Conservation (phyloP, 2,888 invertebrate species). For the Cryptus armator region DNA sequence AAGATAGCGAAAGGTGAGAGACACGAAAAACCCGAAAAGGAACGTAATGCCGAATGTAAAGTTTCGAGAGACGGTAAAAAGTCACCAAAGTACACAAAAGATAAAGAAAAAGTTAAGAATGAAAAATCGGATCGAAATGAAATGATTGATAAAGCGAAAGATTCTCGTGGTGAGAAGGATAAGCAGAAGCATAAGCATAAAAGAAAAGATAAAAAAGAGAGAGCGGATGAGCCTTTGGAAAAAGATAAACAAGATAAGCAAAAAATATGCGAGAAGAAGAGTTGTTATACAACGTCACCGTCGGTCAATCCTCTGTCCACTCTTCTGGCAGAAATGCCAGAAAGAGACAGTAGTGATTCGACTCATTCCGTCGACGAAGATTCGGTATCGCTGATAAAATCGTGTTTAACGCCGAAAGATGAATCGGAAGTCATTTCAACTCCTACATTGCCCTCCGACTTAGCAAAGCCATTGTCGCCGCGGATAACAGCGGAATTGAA, state of each 20-base stretch:
- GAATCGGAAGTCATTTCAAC: slow-evolving; percentile 63
- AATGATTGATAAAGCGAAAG: slow-evolving; percentile 78
- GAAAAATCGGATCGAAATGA: slow-evolving; percentile 68
- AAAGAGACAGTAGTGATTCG: slow-evolving; percentile 81
- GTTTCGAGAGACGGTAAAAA: slow-evolving; percentile 84
- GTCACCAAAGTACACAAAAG: slow-evolving; percentile 74
- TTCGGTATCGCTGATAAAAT: slow-evolving; percentile 74
- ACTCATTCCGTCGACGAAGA: slow-evolving; percentile 80
- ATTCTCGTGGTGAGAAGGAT: slow-evolving; percentile 81
- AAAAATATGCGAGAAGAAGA: slow-evolving; percentile 80
- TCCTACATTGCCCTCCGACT: slow-evolving; percentile 67
- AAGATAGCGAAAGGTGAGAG: slow-evolving; percentile 89
- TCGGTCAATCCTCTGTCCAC: slow-evolving; percentile 85
- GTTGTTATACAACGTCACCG: slow-evolving; percentile 74
- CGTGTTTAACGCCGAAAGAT: slow-evolving; percentile 69
- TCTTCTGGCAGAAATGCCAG: slow-evolving; percentile 79
- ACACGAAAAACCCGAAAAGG: slow-evolving; percentile 86
- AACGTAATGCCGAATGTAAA: slow-evolving; percentile 86
- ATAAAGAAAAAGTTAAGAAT: slow-evolving; percentile 73
- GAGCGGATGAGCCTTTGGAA: slow-evolving; percentile 89
- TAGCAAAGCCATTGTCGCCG: slow-evolving; percentile 82
- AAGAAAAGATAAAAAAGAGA: slow-evolving; percentile 87
- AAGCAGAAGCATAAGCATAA: slow-evolving; percentile 87
- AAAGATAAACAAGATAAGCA: slow-evolving; percentile 85
- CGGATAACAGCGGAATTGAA: slow-evolving; percentile 73